Base-by-base conservation (phyloP, 2,113 vertebrate genomes). In the Halichoerus grypus region DNA sequence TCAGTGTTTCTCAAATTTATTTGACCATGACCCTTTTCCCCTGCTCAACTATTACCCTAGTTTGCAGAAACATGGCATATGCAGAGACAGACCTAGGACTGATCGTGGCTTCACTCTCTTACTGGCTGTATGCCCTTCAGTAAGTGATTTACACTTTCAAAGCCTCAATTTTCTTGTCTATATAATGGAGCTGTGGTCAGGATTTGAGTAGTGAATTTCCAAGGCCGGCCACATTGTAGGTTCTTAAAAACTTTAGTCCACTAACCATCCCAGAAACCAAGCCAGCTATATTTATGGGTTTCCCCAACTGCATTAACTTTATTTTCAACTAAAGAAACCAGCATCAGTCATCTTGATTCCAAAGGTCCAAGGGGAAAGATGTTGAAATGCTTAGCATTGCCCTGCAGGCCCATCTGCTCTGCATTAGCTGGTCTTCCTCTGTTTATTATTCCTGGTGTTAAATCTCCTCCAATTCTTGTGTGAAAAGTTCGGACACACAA, bases 361-460 rank as follows among this genome's bases (percentile, higher is more conserved):
- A 84, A 51, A 91, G 91, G 93, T 79, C 63, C 36, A 4, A 1
- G 51, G 85, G 93, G 21, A 89, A 59, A 36, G 77, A 90, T 15
- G 22, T 5, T 16, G 88, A 85, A 76, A 84, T 4, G 71, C 76
- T 31, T 1, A 39, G 93, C 33, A 0, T 51, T 39, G 49, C 87
- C 92, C 82, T 10, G 36, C 12, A n/a, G 88, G 74, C 93, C 96
- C 98, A 98, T 98, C 98, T 98, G 98, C 92, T 98, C 96, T 31
- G 76, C 97, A 97, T 99, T 98, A 98, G 83, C 96, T 12, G 1
- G 95, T 57, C 88, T 80, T 67, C 93, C 82, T 18, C 0, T 97
- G 95, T 98, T 98, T 98, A 95, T 98, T 98, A 97, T 98, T 98
- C 61, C 97, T 98, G 26, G 83, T 92, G 96, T 91, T 97, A 97